Evolutionary conservation across 2,113 vertebrate genomes (phyloP).

Genomic region (Cryptotis parvus): DNA sequence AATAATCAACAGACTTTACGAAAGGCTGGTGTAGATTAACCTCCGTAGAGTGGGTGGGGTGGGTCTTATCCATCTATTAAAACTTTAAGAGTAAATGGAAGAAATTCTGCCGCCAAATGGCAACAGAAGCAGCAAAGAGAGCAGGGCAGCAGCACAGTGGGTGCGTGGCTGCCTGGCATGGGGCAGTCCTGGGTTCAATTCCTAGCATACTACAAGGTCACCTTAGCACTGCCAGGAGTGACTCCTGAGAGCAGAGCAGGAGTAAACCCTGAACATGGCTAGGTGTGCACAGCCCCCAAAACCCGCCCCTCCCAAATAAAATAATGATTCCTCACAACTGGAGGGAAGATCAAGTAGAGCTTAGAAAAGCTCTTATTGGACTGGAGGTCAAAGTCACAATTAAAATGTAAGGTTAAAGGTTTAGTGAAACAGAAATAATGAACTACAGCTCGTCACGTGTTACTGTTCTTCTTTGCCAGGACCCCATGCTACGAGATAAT

Average conservation of each 20-base stretch:
- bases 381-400: constrained; percentile 35
- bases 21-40: not conserved
- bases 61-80: not conserved
- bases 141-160: too few species aligned
- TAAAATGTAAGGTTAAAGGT: constrained; percentile 22
- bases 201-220: too few species aligned
- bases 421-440: not conserved
- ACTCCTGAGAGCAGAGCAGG: too few species aligned
- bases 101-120: too few species aligned
- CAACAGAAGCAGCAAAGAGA: too few species aligned
- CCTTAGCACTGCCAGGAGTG: too few species aligned
- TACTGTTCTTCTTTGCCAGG: not conserved
- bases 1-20: not conserved
- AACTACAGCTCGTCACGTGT: not conserved
- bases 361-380: not conserved
- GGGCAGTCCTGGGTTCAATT: too few species aligned
- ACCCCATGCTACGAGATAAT: not conserved
- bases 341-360: not conserved
- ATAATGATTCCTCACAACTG: not conserved
- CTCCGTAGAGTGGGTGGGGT: not conserved
- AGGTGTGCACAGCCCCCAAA: too few species aligned
- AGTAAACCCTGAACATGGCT: too few species aligned
- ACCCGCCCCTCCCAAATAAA: too few species aligned
- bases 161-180: too few species aligned
- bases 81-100: not conserved